Base-by-base conservation (phyloP, 1,140 invertebrate genomes). In the Drosophila pseudoobscura region DNA sequence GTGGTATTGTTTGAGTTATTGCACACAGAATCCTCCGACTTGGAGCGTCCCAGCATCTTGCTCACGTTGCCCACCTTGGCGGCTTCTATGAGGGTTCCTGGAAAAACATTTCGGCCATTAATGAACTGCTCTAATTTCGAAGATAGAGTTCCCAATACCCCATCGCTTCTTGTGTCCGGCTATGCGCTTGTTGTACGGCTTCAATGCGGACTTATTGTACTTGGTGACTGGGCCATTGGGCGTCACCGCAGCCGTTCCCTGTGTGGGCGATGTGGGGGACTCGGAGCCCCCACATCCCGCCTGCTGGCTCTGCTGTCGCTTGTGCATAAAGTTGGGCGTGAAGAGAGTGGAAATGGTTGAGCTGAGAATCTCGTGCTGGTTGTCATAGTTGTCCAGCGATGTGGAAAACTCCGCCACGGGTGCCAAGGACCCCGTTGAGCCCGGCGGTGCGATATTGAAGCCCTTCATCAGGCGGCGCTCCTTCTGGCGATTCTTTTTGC, bases 381-480 rank as follows among this genome's bases (percentile, higher is more conserved):
- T 90, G 56, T 92, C 92, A 26, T 94, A 93, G 68, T 94, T 93
- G 71, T 95, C 94, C 50, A 96, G 87, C 3, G 94, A 95, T 0
- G 95, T 94, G 64, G 95, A 94, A 78, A 95, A 95, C 91, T 96
- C 96, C 24, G 95, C 95, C 7, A 96, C 95, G 1, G 95, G 95
- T 24, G 95, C 94, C 47, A 96, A 91, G 17, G 93, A 93, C 7
- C 94, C 93, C 26, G 93, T 92, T 8, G 92, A 92, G 11, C 93
- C 93, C 3, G 95, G 95, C 0, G 94, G 94, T 2, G 94, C 95
- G 46, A 97, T 96, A 92, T 98, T 97, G 93, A 98, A 98, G 2
- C 97, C 97, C 91, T 98, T 98, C 97, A 98, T 98, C 26, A 98
- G 92, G 0, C 97, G 94, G 0, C 97, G 94, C 89, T 98, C 97